Percentiles rank a stretch among this genome's conserved stretches.
Conservation (phyloP, 2,113 vertebrate genomes). For the Pituophis catenifer region DNA sequence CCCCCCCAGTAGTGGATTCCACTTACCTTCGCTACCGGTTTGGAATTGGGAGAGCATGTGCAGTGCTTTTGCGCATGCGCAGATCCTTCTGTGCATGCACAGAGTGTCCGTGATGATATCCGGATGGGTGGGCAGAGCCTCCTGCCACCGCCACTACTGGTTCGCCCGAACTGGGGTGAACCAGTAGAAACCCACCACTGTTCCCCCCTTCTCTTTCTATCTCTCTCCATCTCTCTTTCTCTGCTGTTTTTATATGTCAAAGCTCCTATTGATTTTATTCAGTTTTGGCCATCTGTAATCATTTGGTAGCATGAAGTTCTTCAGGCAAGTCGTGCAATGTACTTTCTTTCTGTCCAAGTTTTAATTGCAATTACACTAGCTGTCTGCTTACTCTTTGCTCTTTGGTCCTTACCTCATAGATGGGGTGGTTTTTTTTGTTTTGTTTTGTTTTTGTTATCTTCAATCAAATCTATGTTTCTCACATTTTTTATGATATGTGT, state of each 20-base stretch:
- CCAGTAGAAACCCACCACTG: too few relatives aligned
- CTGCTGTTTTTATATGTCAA: constrained; percentile 6
- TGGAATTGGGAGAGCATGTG: too few relatives aligned
- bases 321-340: background rate
- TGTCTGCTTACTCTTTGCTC: background rate
- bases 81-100: background rate
- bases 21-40: too few relatives aligned
- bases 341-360: background rate
- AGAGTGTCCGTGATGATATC: too few relatives aligned
- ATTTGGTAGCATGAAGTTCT: background rate
- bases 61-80: too few relatives aligned
- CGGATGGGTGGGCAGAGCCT: too few relatives aligned
- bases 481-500: background rate
- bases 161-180: too few relatives aligned
- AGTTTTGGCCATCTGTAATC: constrained; percentile 2
- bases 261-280: background rate
- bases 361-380: background rate
- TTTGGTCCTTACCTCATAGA: background rate
- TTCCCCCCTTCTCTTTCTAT: background rate
- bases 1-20: too few relatives aligned
- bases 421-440: background rate
- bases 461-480: background rate
- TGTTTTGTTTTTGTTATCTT: background rate
- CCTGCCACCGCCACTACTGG: too few relatives aligned
- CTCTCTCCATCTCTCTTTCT: too few relatives aligned